Percentiles rank a stretch among this genome's conserved stretches.
Conservation (phyloP, 2,888 invertebrate species). For the Phoenoteleia sp. region DNA sequence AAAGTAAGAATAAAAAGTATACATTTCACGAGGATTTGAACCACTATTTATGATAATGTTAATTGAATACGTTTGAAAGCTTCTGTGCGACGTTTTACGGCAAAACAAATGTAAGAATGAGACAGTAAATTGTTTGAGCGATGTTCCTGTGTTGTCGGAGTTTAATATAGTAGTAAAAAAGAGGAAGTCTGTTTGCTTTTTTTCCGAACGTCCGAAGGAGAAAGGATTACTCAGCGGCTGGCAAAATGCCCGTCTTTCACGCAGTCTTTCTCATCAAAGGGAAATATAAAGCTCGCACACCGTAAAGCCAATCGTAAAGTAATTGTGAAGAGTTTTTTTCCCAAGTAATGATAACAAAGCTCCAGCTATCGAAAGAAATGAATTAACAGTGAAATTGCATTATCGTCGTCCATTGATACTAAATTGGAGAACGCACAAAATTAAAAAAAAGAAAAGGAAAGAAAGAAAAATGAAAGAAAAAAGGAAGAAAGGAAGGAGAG, state of each 20-base stretch:
- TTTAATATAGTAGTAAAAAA: conserved; percentile 40
- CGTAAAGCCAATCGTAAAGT: conserved; percentile 71
- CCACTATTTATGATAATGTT: too few species aligned
- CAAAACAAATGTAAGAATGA: not conserved
- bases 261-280: conserved; percentile 74
- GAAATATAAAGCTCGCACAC: conserved; percentile 63
- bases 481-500: too few species aligned
- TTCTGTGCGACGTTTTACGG: too few species aligned
- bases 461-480: too few species aligned
- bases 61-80: too few species aligned
- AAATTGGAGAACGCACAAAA: conserved; percentile 6
- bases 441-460: too few species aligned
- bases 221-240: conserved; percentile 82
- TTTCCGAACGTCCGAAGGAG: conserved; percentile 67
- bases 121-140: conserved; percentile 19
- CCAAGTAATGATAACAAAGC: conserved; percentile 43
- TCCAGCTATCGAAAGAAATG: conserved; percentile 13
- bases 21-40: too few species aligned
- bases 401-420: conserved; percentile 38
- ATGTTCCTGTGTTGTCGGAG: not conserved
- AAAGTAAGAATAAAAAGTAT: too few species aligned
- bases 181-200: conserved; percentile 21
- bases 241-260: conserved; percentile 79
- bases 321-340: conserved; percentile 52
- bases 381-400: conserved; percentile 33